These are phyloP conservation scores for Agrochola macilenta DNA, from an alignment of 2,888 invertebrate genomes.

Conservation along the genomic window DNA sequence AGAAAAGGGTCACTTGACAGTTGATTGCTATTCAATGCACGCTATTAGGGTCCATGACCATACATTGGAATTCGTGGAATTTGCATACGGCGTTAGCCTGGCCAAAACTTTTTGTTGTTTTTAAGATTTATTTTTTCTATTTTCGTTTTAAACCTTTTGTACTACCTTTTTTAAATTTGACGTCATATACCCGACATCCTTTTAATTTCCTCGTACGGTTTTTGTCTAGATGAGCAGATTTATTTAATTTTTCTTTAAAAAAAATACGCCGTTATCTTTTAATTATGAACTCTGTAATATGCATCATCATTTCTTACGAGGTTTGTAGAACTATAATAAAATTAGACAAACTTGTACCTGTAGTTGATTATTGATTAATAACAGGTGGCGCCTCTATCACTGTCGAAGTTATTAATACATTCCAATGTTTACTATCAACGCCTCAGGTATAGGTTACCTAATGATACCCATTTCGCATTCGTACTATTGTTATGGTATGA, in stretches of 20 bases:
- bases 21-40: slow-evolving; percentile 58
- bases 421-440: slow-evolving; percentile 29
- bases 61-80: slow-evolving; percentile 56
- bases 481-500: background rate
- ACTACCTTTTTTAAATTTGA: background rate
- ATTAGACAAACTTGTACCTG: slow-evolving; percentile 1
- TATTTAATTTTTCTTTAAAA: background rate
- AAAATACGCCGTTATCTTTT: background rate
- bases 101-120: slow-evolving; percentile 14
- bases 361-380: background rate
- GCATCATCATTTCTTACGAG: background rate
- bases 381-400: slow-evolving; percentile 46
- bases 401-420: slow-evolving; percentile 3
- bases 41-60: slow-evolving; percentile 58
- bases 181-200: background rate
- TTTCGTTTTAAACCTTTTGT: background rate
- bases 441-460: slow-evolving; percentile 13
- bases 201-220: slow-evolving; percentile 1
- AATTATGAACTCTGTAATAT: too few species aligned
- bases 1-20: slow-evolving; percentile 59
- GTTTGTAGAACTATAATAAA: background rate
- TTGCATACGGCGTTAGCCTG: slow-evolving; percentile 39
- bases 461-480: background rate
- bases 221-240: background rate
- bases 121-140: background rate